Base-by-base conservation (phyloP, 1,140 invertebrate genomes). In the Eumeta japonica region DNA sequence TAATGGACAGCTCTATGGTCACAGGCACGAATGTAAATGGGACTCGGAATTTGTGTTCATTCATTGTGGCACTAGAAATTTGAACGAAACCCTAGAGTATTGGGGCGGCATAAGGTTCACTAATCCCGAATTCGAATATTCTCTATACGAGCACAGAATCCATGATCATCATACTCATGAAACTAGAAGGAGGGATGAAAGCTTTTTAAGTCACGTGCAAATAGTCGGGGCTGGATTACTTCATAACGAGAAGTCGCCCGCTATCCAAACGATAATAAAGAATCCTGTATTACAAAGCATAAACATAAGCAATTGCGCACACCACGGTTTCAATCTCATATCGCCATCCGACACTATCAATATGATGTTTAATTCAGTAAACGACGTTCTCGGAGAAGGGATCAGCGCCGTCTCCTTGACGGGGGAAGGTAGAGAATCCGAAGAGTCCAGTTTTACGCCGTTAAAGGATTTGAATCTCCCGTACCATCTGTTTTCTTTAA, bases 21-120 rank as follows among this genome's bases (percentile, higher is more conserved):
- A 90, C 51, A 78, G 83, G 43, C 87, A 92, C 62, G 83, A 86
- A 47, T 96, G 92, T 58, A 81, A 84, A 35, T 93, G 91, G 88
- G 84, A 94, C 57, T 86, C 89, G 28, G 80, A 89, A 19, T 99
- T 93, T 62, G 90, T 98, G 0, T 99, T 97, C 55, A 84, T 99
- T 18, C 83, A 92, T 48, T 99, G 97, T 62, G 92, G 90, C 1
- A 78, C 84, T 31, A 79, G 87, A 43, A 90, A 88, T 66, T 51
- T 90, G 3, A 80, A 84, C 10, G 62, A 79, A 3, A 75, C 76
- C 9, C 70, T 84, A 28, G 82, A 92, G 30, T 95, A 97, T 63
- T 99, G 97, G 96, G 97, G 96, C 28, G 97, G 96, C 16, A 87
- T 99, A 39, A 73, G 95, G 29, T 96, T 99, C 70, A 85, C 93